Evolutionary conservation across 2,888 invertebrate species (phyloP).

Genomic region (Baccha elongata): DNA sequence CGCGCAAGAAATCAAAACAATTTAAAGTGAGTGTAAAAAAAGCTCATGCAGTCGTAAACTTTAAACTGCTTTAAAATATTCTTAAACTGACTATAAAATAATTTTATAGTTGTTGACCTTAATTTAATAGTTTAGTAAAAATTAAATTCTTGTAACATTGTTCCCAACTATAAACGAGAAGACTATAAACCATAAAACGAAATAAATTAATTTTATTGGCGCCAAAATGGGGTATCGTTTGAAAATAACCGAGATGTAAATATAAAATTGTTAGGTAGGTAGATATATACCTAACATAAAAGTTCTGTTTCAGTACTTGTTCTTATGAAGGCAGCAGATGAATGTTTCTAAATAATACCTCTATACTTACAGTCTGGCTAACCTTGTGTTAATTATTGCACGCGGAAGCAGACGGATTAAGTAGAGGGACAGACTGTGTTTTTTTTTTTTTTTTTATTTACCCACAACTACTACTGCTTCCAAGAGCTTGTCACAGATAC

Average conservation of each 20-base stretch:
- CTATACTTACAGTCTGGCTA: slow-evolving; percentile 40
- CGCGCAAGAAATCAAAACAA: slow-evolving; percentile 1
- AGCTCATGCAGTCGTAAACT: not conserved
- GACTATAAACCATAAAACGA: not conserved
- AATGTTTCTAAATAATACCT: not conserved
- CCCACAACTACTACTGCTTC: slow-evolving; percentile 9
- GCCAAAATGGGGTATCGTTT: not conserved
- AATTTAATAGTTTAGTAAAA: slow-evolving; percentile 49
- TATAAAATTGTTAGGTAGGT: no score
- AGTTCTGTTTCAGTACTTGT: not conserved
- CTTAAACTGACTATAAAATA: slow-evolving; percentile 20
- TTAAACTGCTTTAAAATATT: slow-evolving; percentile 27
- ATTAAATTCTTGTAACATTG: slow-evolving; percentile 21
- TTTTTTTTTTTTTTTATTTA: slow-evolving; percentile 21
- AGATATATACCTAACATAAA: not conserved
- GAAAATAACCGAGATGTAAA: not conserved
- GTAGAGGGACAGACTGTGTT: slow-evolving; percentile 28
- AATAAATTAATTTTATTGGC: not conserved
- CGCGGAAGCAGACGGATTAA: slow-evolving; percentile 57
- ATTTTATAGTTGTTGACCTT: slow-evolving; percentile 55
- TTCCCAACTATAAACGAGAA: not conserved
- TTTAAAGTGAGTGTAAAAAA: not conserved
- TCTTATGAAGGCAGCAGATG: slow-evolving; percentile 11
- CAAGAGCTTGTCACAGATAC: not conserved
- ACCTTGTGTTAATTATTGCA: slow-evolving; percentile 64